Evolutionary conservation across 2,797 vertebrate genomes (phyloP).

Genomic region (Mus caroli): DNA sequence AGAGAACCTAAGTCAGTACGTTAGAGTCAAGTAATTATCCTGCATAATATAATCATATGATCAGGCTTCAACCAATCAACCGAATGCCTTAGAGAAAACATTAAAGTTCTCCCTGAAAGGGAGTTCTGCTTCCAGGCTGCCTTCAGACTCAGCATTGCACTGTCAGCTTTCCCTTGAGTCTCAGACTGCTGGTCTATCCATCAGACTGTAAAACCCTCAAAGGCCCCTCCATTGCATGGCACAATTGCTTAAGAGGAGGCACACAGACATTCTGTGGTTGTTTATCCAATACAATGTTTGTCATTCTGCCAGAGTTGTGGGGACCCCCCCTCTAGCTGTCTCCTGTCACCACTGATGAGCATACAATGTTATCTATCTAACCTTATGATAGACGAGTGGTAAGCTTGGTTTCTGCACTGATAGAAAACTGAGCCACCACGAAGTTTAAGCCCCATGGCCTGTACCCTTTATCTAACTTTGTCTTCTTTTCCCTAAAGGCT

Average conservation of each 20-base stretch:
- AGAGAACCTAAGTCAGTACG: not conserved
- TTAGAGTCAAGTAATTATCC: not conserved
- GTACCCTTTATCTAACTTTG: not conserved
- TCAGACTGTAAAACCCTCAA: not conserved
- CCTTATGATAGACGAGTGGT: not conserved
- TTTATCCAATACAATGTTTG: not conserved
- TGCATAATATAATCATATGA: not conserved
- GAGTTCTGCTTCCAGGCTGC: not conserved
- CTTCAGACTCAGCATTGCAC: not conserved
- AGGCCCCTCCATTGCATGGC: fast-evolving
- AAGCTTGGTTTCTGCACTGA: not conserved
- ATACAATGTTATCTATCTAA: not conserved
- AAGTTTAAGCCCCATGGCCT: not conserved
- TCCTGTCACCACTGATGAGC: not conserved
- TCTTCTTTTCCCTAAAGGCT: not conserved
- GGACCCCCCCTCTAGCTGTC: not conserved
- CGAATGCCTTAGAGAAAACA: not conserved
- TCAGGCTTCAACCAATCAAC: not conserved
- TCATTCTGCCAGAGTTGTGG: not conserved
- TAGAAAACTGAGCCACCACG: not conserved
- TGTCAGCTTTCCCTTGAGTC: not conserved
- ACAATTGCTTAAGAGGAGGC: not conserved
- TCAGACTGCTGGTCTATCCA: not conserved
- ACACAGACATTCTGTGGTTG: fast-evolving
- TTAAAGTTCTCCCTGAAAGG: not conserved